Evolutionary conservation across 2,888 invertebrate genomes (phyloP).

Genomic region (Aplocera efformata): DNA sequence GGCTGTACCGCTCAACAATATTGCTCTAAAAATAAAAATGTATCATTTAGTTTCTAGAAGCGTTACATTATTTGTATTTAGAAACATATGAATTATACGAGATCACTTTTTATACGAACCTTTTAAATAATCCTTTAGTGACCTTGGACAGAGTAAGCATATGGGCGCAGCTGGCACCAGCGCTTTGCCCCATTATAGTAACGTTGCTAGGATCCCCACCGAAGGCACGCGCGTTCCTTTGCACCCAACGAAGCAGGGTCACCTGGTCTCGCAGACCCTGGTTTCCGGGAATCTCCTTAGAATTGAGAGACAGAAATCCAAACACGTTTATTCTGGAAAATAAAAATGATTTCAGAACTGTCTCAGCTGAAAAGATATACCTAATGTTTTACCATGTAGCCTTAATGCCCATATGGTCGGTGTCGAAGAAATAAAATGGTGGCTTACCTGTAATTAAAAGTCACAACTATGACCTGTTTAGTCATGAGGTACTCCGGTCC

Average conservation of each 20-base stretch:
- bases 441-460: constrained; percentile 64
- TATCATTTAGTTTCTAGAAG: no score
- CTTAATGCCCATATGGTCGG: no score
- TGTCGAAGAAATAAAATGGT: no score
- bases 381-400: no score
- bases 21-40: constrained; percentile 19
- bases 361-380: background rate
- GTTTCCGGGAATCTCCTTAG: constrained; percentile 54
- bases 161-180: constrained; percentile 48
- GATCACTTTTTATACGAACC: no score
- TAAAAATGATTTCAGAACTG: background rate
- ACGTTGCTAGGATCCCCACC: constrained; percentile 55
- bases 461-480: constrained; percentile 48
- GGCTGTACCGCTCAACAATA: constrained; percentile 30
- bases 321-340: constrained; percentile 50
- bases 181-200: constrained; percentile 58
- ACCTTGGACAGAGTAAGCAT: constrained; percentile 44
- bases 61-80: no score
- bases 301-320: constrained; percentile 56
- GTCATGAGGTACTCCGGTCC: constrained; percentile 32
- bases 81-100: no score
- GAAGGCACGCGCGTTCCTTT: constrained; percentile 45
- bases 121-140: constrained; percentile 48
- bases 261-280: constrained; percentile 54
- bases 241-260: constrained; percentile 57